Evolutionary conservation across 2,113 vertebrate species (phyloP).

Genomic region (Sigmodon hispidus): DNA sequence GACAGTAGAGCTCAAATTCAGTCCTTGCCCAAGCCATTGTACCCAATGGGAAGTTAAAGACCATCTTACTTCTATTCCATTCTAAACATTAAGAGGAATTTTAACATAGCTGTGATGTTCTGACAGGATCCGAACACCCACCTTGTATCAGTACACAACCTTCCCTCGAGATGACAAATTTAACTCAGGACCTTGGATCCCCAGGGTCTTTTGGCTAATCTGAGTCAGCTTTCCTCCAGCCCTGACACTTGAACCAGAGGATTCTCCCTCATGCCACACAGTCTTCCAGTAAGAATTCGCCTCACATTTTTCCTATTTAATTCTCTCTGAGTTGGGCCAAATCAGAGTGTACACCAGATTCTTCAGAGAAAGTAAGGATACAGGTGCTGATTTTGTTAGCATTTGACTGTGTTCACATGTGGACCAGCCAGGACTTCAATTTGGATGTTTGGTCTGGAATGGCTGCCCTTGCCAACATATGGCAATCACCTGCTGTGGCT

Average conservation of each 20-base stretch:
- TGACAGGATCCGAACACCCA: background rate
- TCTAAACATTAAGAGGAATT: conserved; percentile 3
- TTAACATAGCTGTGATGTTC: background rate
- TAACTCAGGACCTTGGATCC: conserved; percentile 6
- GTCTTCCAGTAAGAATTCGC: background rate
- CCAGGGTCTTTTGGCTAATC: conserved; percentile 8
- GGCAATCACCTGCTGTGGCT: conserved; percentile 11
- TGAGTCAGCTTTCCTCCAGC: background rate
- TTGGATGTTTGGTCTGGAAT: background rate
- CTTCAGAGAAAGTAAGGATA: background rate
- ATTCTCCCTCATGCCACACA: background rate
- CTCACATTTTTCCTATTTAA: background rate
- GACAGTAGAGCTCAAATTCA: background rate
- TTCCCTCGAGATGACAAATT: background rate
- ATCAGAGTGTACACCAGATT: background rate
- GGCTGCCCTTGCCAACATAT: background rate
- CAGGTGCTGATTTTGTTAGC: background rate
- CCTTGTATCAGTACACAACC: background rate
- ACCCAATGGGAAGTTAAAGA: conserved; percentile 31
- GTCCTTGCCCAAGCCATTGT: conserved; percentile 35
- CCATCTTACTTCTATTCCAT: background rate
- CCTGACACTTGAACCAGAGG: background rate
- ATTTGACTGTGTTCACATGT: background rate
- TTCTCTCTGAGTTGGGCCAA: background rate
- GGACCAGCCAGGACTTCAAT: background rate